phyloP scores from a whole-genome alignment of 2,113 vertebrate species.

The Chaetodon auriga region DNA sequence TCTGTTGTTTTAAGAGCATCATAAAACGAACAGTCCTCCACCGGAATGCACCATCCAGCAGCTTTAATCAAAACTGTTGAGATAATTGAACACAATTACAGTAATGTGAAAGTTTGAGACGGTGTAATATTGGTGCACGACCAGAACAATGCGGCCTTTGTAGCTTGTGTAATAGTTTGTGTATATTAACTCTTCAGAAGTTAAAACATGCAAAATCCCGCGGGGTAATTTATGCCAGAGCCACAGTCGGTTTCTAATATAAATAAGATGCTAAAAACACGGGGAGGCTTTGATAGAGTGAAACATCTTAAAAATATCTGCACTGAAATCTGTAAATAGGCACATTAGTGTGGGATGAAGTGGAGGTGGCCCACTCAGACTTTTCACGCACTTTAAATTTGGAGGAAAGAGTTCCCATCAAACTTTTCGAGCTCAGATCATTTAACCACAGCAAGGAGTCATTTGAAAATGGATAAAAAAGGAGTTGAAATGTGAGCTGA shows the following conservation, averaged over 20 bases:
- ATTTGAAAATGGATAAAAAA: not conserved
- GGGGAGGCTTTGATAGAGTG: not conserved
- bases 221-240: conserved; percentile 17
- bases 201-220: conserved; percentile 48
- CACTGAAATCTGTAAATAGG: not conserved
- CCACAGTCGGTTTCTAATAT: conserved; percentile 4
- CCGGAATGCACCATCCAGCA: conserved; percentile 56
- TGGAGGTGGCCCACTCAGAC: conserved; percentile 9
- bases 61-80: conserved; percentile 79
- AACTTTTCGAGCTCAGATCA: not conserved
- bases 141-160: conserved; percentile 75
- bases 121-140: conserved; percentile 48
- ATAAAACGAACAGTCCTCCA: conserved; percentile 54
- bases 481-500: not conserved
- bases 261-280: not conserved
- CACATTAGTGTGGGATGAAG: not conserved
- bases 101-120: conserved; percentile 72
- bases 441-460: not conserved
- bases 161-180: conserved; percentile 73
- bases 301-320: not conserved
- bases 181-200: conserved; percentile 74
- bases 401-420: not conserved
- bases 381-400: not conserved
- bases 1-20: conserved; percentile 44
- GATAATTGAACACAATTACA: conserved; percentile 83